Evolutionary conservation across 2,888 invertebrate genomes (phyloP).

Genomic region (Ormyrus pomaceus): DNA sequence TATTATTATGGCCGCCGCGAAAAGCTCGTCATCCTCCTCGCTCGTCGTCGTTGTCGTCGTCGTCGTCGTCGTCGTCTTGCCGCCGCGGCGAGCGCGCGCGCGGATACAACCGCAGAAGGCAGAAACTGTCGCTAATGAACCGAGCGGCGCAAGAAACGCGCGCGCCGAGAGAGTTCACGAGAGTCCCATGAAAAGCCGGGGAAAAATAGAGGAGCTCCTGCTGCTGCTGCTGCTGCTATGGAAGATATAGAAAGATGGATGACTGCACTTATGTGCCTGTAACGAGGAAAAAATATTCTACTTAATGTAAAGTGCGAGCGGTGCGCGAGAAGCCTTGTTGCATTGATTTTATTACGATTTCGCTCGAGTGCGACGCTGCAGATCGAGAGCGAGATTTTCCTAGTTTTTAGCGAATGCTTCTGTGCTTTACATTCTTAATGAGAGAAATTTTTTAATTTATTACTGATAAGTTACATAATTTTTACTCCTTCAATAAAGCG

Average conservation of each 20-base stretch:
- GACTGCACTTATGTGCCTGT: conserved; percentile 6
- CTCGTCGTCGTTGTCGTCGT: background rate
- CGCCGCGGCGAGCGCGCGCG: no score
- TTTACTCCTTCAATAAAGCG: no score
- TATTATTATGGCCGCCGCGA: conserved; percentile 54
- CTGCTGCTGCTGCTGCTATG: background rate
- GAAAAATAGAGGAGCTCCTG: conserved; percentile 13
- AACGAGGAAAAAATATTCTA: conserved; percentile 50
- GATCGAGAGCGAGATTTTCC: no score
- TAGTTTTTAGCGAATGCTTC: no score
- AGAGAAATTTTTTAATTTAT: no score
- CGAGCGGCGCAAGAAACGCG: conserved; percentile 59
- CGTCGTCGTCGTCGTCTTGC: no score
- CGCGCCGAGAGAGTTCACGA: background rate
- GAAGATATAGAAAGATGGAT: conserved; percentile 39
- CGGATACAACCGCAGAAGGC: conserved; percentile 38
- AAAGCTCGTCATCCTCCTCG: conserved; percentile 38
- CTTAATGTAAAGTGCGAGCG: background rate
- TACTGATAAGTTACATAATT: no score
- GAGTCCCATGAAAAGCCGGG: conserved; percentile 10
- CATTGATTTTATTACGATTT: no score
- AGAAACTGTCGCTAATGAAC: conserved; percentile 66
- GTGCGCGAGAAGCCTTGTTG: no score
- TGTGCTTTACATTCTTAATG: no score
- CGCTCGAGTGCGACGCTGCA: no score